Evolutionary conservation across 2,113 vertebrate genomes (phyloP).

Genomic region (Monopterus albus): DNA sequence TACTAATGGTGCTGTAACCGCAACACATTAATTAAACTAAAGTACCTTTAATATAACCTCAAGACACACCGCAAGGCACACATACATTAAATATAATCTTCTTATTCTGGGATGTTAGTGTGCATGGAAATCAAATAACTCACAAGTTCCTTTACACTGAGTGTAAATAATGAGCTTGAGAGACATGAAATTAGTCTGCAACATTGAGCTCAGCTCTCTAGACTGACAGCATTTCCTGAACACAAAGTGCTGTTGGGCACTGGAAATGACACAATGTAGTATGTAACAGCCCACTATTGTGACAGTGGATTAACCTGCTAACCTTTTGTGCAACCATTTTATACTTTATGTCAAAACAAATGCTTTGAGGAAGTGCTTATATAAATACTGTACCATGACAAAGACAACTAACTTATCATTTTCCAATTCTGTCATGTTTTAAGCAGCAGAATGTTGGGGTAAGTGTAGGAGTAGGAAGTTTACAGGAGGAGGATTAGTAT

Average conservation of each 20-base stretch:
- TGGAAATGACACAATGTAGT: slow-evolving; percentile 3
- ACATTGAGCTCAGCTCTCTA: background rate
- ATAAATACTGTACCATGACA: background rate
- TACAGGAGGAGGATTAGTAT: slow-evolving; percentile 53
- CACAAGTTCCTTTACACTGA: no score
- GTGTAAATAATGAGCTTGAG: background rate
- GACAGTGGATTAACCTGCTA: slow-evolving; percentile 4
- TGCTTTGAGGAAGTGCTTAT: background rate
- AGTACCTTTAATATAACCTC: slow-evolving; percentile 10
- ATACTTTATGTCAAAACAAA: slow-evolving; percentile 28
- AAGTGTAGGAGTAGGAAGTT: slow-evolving; percentile 11
- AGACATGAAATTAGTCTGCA: background rate
- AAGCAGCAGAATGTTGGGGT: background rate
- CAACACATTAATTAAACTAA: slow-evolving; percentile 34
- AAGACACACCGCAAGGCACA: background rate
- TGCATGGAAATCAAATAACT: background rate
- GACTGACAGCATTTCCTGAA: background rate
- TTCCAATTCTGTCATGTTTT: background rate
- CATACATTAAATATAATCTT: background rate
- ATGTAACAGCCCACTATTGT: slow-evolving; percentile 3
- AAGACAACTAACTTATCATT: slow-evolving; percentile 2
- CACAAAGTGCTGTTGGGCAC: background rate
- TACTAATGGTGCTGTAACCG: slow-evolving; percentile 11
- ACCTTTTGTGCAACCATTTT: slow-evolving; percentile 26
- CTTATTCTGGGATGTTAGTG: background rate